Evolutionary conservation across 2,888 invertebrate genomes (phyloP).

Genomic region (Lycia hirtaria): DNA sequence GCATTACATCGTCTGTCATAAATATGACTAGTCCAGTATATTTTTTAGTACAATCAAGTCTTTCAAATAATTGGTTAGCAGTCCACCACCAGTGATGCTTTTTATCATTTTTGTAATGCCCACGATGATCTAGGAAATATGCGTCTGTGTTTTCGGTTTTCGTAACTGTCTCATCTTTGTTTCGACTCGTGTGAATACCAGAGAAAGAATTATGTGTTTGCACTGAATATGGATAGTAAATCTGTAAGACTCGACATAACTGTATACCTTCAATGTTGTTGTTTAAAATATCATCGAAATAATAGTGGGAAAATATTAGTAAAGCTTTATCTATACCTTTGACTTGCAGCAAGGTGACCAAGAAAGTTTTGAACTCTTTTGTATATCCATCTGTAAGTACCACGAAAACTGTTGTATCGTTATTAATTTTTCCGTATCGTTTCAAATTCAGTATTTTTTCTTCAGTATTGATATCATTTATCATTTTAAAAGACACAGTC

Average conservation of each 20-base stretch:
- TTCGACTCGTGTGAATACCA: no score
- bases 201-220: no score
- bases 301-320: constrained; percentile 64
- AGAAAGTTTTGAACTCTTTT: constrained; percentile 52
- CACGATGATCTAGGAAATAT: constrained; percentile 53
- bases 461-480: constrained; percentile 41
- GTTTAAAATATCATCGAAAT: constrained; percentile 55
- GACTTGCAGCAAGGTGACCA: constrained; percentile 57
- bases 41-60: constrained; percentile 43
- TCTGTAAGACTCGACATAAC: constrained; percentile 63
- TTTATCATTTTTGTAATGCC: constrained; percentile 55
- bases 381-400: constrained; percentile 52
- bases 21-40: constrained; percentile 58
- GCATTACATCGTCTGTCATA: constrained; percentile 55
- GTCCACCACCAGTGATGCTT: constrained; percentile 76
- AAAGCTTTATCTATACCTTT: constrained; percentile 59
- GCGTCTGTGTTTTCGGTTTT: constrained; percentile 57
- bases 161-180: constrained; percentile 50
- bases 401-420: constrained; percentile 56
- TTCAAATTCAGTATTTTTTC: constrained; percentile 53
- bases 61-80: constrained; percentile 63
- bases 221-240: constrained; percentile 64
- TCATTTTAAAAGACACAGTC: no score
- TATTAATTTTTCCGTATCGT: constrained; percentile 48
- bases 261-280: constrained; percentile 55